These are phyloP conservation scores for Phataginus tricuspis DNA, from an alignment of 2,797 vertebrate species.

Conservation along the genomic window DNA sequence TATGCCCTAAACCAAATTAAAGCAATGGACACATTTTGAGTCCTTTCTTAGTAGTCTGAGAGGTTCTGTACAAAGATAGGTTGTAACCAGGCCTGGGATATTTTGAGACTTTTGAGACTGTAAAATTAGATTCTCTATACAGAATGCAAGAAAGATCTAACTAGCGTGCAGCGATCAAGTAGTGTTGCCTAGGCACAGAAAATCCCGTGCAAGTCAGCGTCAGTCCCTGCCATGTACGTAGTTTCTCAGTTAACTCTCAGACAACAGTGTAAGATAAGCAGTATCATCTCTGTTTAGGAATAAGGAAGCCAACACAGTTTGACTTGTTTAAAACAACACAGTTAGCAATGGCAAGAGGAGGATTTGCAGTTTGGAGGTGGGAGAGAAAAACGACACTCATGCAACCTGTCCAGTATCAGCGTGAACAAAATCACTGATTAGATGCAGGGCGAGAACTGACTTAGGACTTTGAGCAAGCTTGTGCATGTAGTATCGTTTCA, in stretches of 20 bases:
- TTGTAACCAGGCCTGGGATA: background rate
- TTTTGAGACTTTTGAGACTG: background rate
- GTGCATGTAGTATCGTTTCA: background rate
- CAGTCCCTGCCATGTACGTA: no score
- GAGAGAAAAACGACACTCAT: background rate
- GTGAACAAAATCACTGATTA: background rate
- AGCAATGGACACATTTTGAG: background rate
- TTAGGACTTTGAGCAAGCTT: background rate
- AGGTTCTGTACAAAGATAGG: background rate
- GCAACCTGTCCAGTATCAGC: background rate
- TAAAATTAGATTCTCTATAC: background rate
- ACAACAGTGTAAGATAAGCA: background rate
- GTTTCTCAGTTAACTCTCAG: background rate
- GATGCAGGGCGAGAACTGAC: background rate
- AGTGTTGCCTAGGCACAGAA: background rate
- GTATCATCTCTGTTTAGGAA: background rate
- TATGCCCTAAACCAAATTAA: background rate
- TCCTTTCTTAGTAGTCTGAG: background rate
- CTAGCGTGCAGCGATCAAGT: background rate
- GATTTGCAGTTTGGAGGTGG: background rate
- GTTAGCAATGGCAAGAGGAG: background rate
- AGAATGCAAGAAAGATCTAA: background rate
- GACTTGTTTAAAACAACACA: background rate
- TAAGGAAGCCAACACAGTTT: background rate
- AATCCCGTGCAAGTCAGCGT: background rate